These are phyloP conservation scores for Danio tinwini DNA, from an alignment of 2,797 vertebrate genomes.

Conservation along the genomic window DNA sequence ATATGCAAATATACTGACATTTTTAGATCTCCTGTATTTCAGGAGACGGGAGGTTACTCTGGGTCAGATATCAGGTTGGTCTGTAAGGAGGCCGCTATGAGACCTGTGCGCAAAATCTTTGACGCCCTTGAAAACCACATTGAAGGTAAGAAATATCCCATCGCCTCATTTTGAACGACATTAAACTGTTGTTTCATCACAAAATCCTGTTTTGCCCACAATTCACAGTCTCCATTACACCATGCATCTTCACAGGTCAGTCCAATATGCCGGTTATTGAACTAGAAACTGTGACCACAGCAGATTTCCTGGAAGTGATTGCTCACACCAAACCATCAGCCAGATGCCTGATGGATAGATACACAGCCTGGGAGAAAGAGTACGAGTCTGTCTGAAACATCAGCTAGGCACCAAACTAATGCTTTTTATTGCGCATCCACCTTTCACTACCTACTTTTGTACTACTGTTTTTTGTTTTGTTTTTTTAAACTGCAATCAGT, in stretches of 20 bases:
- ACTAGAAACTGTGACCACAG: slow-evolving; percentile 87
- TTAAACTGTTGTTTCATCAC: slow-evolving; percentile 26
- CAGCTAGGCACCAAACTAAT: not conserved
- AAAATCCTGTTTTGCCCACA: not conserved
- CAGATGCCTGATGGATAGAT: slow-evolving; percentile 84
- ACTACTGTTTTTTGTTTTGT: not conserved
- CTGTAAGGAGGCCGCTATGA: slow-evolving; percentile 96
- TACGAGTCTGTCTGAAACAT: slow-evolving; percentile 82
- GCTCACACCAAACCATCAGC: slow-evolving; percentile 90
- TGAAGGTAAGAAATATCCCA: slow-evolving; percentile 75
- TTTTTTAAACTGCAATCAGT: not conserved
- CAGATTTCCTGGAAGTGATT: slow-evolving; percentile 88
- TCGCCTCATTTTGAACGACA: not conserved
- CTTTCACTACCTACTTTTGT: not conserved
- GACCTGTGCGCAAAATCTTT: slow-evolving; percentile 92
- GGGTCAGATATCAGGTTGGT: slow-evolving; percentile 92
- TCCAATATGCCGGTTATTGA: slow-evolving; percentile 72
- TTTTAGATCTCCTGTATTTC: not conserved
- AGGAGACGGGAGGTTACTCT: slow-evolving; percentile 90
- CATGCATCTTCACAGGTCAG: slow-evolving; percentile 70
- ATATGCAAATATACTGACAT: not conserved
- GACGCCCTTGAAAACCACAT: slow-evolving; percentile 85
- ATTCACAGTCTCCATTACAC: slow-evolving; percentile 25
- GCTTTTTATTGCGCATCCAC: not conserved
- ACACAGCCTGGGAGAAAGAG: slow-evolving; percentile 87